Conservation (phyloP, 2,797 vertebrate species). For the Meriones psammophilus region DNA sequence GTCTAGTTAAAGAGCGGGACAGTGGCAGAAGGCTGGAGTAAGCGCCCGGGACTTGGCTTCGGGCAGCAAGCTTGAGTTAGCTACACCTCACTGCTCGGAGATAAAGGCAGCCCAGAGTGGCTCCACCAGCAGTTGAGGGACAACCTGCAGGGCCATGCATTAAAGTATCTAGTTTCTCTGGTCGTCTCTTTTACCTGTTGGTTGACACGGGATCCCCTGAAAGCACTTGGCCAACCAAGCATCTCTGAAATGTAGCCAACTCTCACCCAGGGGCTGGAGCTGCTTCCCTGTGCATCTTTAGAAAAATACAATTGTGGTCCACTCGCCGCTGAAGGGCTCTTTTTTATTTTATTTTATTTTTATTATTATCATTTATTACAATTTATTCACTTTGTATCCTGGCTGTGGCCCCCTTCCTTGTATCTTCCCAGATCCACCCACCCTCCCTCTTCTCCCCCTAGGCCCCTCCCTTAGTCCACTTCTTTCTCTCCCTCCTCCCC, state of each 20-base stretch:
- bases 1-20: background rate
- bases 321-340: background rate
- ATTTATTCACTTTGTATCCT: too few species aligned
- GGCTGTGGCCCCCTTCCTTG: too few species aligned
- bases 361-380: too few species aligned
- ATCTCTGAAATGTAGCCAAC: background rate
- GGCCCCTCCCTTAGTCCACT: too few species aligned
- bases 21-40: background rate
- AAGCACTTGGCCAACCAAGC: background rate
- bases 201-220: constrained; percentile 6
- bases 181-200: constrained; percentile 37
- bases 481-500: too few species aligned
- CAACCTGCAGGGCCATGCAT: background rate
- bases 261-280: background rate
- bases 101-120: constrained; percentile 21
- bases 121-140: background rate
- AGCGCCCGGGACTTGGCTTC: background rate
- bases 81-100: background rate
- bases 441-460: too few species aligned
- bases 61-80: constrained; percentile 7
- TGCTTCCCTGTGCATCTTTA: background rate
- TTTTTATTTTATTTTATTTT: too few species aligned
- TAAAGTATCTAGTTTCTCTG: constrained; percentile 28
- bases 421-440: too few species aligned
- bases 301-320: background rate